Evolutionary conservation across 2,113 vertebrate genomes (phyloP).

Genomic region (Ursus arctos): DNA sequence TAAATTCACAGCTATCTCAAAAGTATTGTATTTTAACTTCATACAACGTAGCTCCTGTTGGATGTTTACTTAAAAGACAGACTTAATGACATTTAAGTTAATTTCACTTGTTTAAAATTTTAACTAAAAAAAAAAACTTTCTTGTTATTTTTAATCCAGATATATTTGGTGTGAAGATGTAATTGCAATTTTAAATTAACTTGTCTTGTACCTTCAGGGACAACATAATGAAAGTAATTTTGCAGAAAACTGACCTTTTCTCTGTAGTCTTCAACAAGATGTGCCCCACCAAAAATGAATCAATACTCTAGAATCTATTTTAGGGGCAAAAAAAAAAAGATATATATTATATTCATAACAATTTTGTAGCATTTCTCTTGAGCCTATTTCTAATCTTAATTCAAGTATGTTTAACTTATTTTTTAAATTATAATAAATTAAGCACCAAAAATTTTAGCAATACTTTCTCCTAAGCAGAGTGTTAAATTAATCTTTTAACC

Average conservation of each 20-base stretch:
- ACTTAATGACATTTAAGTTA: slow-evolving; percentile 71
- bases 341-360: slow-evolving; percentile 79
- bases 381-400: slow-evolving; percentile 78
- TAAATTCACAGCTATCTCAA: slow-evolving; percentile 26
- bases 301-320: slow-evolving; percentile 80
- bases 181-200: slow-evolving; percentile 83
- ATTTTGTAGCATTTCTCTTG: slow-evolving; percentile 63
- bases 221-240: slow-evolving; percentile 87
- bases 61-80: slow-evolving; percentile 64
- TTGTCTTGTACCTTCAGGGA: slow-evolving; percentile 84
- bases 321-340: slow-evolving; percentile 58
- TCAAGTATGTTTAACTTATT: slow-evolving; percentile 70
- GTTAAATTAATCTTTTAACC: background rate
- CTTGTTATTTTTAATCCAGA: slow-evolving; percentile 74
- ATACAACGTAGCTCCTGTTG: background rate
- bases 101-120: slow-evolving; percentile 69
- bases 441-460: slow-evolving; percentile 42
- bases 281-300: slow-evolving; percentile 80
- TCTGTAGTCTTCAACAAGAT: slow-evolving; percentile 74
- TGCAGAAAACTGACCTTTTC: slow-evolving; percentile 83
- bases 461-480: slow-evolving; percentile 9
- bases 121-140: background rate
- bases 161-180: slow-evolving; percentile 74
- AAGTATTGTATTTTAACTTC: slow-evolving; percentile 62
- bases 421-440: slow-evolving; percentile 72